Conservation (phyloP, 2,888 invertebrate genomes). For the Lithophane socia region DNA sequence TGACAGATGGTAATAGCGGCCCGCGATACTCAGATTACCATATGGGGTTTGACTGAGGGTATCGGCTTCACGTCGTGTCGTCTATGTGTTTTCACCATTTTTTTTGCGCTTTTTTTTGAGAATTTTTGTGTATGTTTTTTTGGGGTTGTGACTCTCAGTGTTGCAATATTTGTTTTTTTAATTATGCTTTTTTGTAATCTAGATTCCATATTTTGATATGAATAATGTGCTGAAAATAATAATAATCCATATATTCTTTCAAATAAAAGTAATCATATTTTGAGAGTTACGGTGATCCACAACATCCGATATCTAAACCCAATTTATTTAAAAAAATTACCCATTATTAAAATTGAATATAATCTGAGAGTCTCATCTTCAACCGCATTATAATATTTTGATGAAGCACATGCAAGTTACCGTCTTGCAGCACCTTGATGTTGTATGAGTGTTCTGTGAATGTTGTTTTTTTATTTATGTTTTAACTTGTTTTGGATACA, state of each 20-base stretch:
- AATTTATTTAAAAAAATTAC: not conserved
- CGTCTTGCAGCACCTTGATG: slow-evolving; percentile 81
- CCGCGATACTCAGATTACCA: slow-evolving; percentile 94
- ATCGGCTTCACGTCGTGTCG: slow-evolving; percentile 87
- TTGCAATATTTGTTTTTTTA: not conserved
- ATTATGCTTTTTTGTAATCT: not conserved
- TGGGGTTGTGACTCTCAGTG: slow-evolving; percentile 40
- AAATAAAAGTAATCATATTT: not conserved
- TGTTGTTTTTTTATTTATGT: slow-evolving; percentile 66
- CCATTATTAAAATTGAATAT: not conserved
- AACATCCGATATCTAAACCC: not conserved
- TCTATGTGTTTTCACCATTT: slow-evolving; percentile 84
- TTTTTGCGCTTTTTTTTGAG: slow-evolving; percentile 70
- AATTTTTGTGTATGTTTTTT: slow-evolving; percentile 58
- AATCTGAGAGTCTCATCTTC: slow-evolving; percentile 30
- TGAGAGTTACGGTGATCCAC: not conserved
- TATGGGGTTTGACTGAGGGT: slow-evolving; percentile 94
- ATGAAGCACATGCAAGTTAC: slow-evolving; percentile 76
- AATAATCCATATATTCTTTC: not conserved
- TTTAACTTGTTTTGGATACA: slow-evolving; percentile 65
- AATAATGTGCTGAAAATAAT: not conserved
- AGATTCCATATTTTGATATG: not conserved
- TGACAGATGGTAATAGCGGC: slow-evolving; percentile 66
- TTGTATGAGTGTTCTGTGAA: slow-evolving; percentile 72
- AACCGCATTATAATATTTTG: slow-evolving; percentile 56